Evolutionary conservation across 2,797 vertebrate species (phyloP), one percentile per base, ranked within the genome.

Genomic region (Smutsia gigantea): DNA sequence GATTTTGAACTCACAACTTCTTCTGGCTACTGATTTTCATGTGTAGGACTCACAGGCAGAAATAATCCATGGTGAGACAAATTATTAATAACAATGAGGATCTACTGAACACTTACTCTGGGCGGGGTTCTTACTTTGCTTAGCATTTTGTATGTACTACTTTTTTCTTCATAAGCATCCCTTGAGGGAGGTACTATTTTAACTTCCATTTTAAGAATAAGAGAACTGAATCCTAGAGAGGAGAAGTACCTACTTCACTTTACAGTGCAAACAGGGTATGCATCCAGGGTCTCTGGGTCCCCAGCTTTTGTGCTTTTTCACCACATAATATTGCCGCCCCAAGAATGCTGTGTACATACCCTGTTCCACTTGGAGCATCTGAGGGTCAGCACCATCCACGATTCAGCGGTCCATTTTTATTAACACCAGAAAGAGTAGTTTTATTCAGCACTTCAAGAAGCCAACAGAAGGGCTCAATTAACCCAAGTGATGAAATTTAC

Each of bases 1-100:
- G 68, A 93, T 57, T 95, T n/a, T 82, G 79, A 77, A 55, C 42
- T 89, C 61, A 71, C 17, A 17, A 3, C 78, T 84, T 59, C n/a
- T 61, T 17, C 19, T 1, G n/a, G 51, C 19, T 29, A 10, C 23
- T 51, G n/a, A 53, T 59, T 3, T 3, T n/a, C 51, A 53, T 2
- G 7, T 19, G 23, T 53, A 25, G 39, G 19, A 23, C n/a, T 64
- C 42, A 19, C 8, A 25, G 61, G 57, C 34, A 84, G 63, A 92
- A 91, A 61, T 51, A 31, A 72, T 12, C 17, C 27, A 11, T 2
- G 0, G 64, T 0, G 12, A 77, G 66, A 42, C 2, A 46, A 55
- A n/a, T 64, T 21, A 53, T 31, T 55, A 51, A 59, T 34, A 82
- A 88, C 11, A 90, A 64, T 1, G 1, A 51, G 15, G 39, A n/a